Conservation (phyloP, 2,888 invertebrate genomes). For the Leptinotarsa tumamoca region DNA sequence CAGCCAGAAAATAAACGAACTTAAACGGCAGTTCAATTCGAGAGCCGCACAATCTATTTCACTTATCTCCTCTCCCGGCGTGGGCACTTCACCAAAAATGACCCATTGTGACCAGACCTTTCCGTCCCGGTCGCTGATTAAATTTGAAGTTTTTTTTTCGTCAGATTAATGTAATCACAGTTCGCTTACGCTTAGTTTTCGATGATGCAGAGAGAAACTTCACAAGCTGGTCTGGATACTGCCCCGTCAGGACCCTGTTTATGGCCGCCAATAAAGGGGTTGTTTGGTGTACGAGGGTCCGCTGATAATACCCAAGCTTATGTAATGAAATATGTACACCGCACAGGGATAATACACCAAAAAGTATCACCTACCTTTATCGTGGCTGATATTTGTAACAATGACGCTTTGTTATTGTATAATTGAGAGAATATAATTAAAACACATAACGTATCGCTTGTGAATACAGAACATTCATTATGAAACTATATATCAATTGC, state of each 20-base stretch:
- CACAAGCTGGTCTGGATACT: slow-evolving; percentile 11
- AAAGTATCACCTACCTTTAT: slow-evolving; percentile 51
- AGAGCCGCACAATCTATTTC: slow-evolving; percentile 29
- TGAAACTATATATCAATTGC: not conserved
- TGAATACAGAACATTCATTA: not conserved
- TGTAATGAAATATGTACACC: slow-evolving; percentile 55
- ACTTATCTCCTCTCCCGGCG: slow-evolving; percentile 22
- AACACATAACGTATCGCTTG: slow-evolving; percentile 23
- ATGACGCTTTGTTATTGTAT: slow-evolving; percentile 30
- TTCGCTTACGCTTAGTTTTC: slow-evolving; percentile 12
- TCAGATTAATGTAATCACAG: slow-evolving; percentile 40
- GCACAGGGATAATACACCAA: slow-evolving; percentile 54
- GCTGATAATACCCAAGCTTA: slow-evolving; percentile 54
- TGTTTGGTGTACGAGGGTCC: slow-evolving; percentile 37
- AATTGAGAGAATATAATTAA: slow-evolving; percentile 31
- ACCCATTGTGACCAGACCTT: slow-evolving; percentile 16
- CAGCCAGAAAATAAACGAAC: slow-evolving; percentile 6
- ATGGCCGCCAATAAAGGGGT: slow-evolving; percentile 27
- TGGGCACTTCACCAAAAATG: slow-evolving; percentile 11
- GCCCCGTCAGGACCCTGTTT: slow-evolving; percentile 25
- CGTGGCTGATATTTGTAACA: slow-evolving; percentile 32
- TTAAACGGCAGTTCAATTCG: slow-evolving; percentile 11
- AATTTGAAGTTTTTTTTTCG: slow-evolving; percentile 24
- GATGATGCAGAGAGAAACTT: slow-evolving; percentile 9
- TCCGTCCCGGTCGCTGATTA: slow-evolving; percentile 5